Evolutionary conservation across 2,797 vertebrate genomes (phyloP).

Genomic region (Macropus fuliginosus): DNA sequence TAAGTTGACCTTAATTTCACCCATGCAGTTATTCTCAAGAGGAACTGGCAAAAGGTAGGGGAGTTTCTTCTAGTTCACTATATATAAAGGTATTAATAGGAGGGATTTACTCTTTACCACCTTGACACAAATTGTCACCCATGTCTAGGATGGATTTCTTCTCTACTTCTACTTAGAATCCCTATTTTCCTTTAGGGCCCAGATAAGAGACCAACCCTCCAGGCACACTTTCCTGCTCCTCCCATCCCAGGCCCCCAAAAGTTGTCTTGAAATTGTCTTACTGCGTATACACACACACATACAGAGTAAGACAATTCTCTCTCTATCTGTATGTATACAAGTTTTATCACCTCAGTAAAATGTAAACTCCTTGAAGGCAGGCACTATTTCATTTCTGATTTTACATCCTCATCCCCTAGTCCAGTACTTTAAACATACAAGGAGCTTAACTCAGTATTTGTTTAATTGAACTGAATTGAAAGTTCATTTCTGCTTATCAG

Average conservation of each 20-base stretch:
- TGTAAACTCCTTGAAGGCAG: not conserved
- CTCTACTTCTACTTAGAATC: not conserved
- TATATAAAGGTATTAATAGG: not conserved
- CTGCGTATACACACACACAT: too few relatives aligned
- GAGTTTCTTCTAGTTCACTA: not conserved
- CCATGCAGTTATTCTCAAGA: not conserved
- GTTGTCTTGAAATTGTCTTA: not conserved
- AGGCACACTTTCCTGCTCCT: too few relatives aligned
- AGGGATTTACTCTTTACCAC: too few relatives aligned
- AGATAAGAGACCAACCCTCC: not conserved
- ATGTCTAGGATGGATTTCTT: not conserved
- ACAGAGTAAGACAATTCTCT: not conserved
- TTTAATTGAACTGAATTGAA: not conserved
- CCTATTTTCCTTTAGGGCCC: not conserved
- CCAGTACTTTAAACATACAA: not conserved
- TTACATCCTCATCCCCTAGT: not conserved
- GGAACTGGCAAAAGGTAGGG: slow-evolving; percentile 22
- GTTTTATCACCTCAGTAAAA: too few relatives aligned
- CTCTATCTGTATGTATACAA: not conserved
- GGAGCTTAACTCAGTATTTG: not conserved
- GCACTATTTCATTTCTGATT: slow-evolving; percentile 7
- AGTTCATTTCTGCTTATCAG: not conserved
- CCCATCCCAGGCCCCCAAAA: not conserved
- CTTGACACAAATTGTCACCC: not conserved
- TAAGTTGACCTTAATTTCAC: not conserved